These are phyloP conservation scores for Andrena trimmerana DNA, from an alignment of 2,888 invertebrate genomes.

Conservation along the genomic window DNA sequence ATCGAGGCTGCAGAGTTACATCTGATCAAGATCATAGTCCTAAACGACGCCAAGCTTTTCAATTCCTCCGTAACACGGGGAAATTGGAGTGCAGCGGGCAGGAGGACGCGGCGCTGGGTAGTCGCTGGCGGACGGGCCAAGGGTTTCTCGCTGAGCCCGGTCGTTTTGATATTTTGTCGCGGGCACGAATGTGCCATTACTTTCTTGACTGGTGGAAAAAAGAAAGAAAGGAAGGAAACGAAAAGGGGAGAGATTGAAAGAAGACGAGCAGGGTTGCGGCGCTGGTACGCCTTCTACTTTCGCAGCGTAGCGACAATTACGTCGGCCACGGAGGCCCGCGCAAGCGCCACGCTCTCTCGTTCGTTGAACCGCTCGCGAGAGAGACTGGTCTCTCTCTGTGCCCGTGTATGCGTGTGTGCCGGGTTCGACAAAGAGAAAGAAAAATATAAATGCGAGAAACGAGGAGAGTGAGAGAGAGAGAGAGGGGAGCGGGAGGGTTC, in stretches of 20 bases:
- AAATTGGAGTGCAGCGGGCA: neutral
- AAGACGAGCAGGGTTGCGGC: constrained; percentile 42
- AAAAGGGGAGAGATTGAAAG: constrained; percentile 13
- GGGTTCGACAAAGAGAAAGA: constrained; percentile 45
- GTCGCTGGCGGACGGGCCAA: neutral
- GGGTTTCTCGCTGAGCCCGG: neutral
- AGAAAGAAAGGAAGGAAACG: neutral
- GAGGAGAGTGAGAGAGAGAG: constrained; percentile 18
- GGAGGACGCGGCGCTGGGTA: neutral
- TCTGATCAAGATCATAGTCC: no score
- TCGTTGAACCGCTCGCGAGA: constrained; percentile 81
- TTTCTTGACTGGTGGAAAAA: constrained; percentile 2
- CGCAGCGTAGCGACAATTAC: constrained; percentile 72
- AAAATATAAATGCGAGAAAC: constrained; percentile 52
- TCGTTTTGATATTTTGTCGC: constrained; percentile 33
- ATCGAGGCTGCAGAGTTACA: no score
- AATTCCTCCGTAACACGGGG: no score
- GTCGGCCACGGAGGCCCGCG: constrained; percentile 74
- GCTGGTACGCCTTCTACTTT: constrained; percentile 60
- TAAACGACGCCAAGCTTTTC: no score
- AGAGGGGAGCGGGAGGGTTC: constrained; percentile 12
- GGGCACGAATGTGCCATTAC: constrained; percentile 19
- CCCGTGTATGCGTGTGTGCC: constrained; percentile 28
- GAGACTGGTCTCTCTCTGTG: constrained; percentile 17
- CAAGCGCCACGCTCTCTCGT: constrained; percentile 81